Evolutionary conservation across 2,888 invertebrate genomes (phyloP), one percentile per base, ranked within the genome.

Genomic region (Oeneis ivallda): DNA sequence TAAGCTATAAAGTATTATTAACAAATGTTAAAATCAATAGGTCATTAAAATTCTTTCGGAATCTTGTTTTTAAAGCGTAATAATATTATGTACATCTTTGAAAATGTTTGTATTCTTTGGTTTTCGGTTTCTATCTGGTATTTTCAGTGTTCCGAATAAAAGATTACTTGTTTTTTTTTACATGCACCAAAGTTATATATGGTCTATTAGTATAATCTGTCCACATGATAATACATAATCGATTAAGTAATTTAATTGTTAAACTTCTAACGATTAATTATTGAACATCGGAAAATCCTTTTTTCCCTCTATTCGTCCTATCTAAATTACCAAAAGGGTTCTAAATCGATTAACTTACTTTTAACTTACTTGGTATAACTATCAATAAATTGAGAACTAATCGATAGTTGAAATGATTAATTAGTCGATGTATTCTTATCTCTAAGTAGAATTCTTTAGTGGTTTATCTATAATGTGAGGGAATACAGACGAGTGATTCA

Each of bases 361-460:
- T 26, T 19, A 52, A 32, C 7, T 37, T 37, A 32, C 50, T 50
- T 11, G 50, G 26, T 52, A n/a, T 52, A 45, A 15, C 15, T n/a
- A 52, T 26, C 13, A 50, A 26, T 50, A 52, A 8, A 32, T 52
- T 13, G 50, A 50, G 2, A n/a, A 50, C 26, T 32, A 26, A 50
- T 50, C n/a, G 26, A 32, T n/a, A 50, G 32, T 52, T 52, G 7
- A 52, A 26, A 32, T 8, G 32, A 52, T 32, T 13, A 32, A 32
- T 32, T 52, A n/a, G 2, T 19, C 17, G 17, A 19, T 49, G 49
- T 19, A n/a, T 52, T 52, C 32, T 52, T 52, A 52, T 52, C 32
- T 52, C 32, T 6, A 32, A 52, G 15, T 52, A 32, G 50, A 32
- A 32, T 50, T 52, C 32, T 26, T 50, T 19, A 52, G 11, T 50